A percentile compares a stretch with the other conserved stretches of the same genome.
phyloP scores from a whole-genome alignment of 2,888 invertebrate species.

The Dynastes tityus region DNA sequence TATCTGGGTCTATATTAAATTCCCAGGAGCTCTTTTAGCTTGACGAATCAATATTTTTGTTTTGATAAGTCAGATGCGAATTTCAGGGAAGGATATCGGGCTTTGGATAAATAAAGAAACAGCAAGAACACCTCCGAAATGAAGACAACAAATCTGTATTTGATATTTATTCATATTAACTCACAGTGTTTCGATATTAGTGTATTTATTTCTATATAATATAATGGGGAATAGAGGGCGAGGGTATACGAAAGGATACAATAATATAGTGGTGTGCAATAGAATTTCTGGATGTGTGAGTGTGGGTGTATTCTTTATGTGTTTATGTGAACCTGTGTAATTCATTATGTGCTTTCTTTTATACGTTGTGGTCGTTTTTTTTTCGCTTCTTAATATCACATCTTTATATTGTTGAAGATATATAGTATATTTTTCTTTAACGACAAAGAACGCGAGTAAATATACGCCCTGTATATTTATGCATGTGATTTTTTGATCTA shows the following conservation, averaged over 20 bases:
- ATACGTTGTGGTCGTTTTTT: conserved; percentile 64
- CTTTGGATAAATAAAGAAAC: too few species aligned
- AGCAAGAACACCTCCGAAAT: conserved; percentile 55
- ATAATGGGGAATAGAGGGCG: conserved; percentile 54
- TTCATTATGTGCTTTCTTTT: conserved; percentile 56
- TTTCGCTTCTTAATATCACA: conserved; percentile 66
- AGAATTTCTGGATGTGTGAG: conserved; percentile 60
- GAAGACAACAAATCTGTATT: conserved; percentile 66
- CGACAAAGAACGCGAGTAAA: conserved; percentile 49
- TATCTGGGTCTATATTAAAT: too few species aligned
- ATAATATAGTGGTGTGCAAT: conserved; percentile 63
- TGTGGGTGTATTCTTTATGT: background rate
- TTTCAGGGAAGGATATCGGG: too few species aligned
- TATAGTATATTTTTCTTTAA: conserved; percentile 19
- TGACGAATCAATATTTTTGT: too few species aligned
- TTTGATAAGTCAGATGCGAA: too few species aligned
- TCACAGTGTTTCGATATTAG: conserved; percentile 70
- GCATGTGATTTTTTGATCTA: conserved; percentile 3
- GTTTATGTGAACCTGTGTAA: conserved; percentile 50
- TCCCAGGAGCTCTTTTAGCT: too few species aligned
- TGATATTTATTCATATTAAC: conserved; percentile 69
- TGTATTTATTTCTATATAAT: conserved; percentile 65
- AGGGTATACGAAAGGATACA: conserved; percentile 61
- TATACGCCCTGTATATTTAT: conserved; percentile 49
- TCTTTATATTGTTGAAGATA: conserved; percentile 65